These are phyloP conservation scores for Micronisus gabar DNA, from an alignment of 2,113 vertebrate genomes.

Conservation along the genomic window DNA sequence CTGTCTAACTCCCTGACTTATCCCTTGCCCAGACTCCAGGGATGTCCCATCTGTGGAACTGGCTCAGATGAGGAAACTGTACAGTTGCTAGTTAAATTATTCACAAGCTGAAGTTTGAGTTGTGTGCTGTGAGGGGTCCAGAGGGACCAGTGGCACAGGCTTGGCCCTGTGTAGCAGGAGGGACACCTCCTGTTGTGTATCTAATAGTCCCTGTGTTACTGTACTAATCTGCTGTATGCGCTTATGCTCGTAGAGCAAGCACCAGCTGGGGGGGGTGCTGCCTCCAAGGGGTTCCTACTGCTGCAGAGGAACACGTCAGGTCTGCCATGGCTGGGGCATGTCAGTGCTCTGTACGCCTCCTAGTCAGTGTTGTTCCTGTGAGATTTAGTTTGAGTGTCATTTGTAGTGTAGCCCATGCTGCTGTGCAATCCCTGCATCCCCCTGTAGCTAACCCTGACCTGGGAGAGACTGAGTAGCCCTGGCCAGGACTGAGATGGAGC, in stretches of 20 bases:
- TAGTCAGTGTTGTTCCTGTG: neutral
- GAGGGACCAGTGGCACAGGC: neutral
- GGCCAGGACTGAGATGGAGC: neutral
- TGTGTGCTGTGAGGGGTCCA: neutral
- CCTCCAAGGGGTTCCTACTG: neutral
- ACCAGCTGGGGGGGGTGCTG: neutral
- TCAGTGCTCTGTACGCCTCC: neutral
- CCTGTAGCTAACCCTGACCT: neutral
- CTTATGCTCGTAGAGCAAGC: neutral
- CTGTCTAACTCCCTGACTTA: neutral
- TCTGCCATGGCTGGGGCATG: neutral
- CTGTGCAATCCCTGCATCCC: conserved; percentile 3
- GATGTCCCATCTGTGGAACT: neutral
- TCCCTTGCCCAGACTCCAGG: neutral
- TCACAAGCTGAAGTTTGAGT: neutral
- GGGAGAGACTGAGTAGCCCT: neutral
- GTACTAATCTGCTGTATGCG: neutral
- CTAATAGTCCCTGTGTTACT: conserved; percentile 12
- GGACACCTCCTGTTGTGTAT: neutral
- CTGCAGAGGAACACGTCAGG: neutral
- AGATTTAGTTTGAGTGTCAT: neutral
- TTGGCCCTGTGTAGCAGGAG: neutral
- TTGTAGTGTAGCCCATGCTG: neutral
- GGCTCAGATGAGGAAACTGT: conserved; percentile 18
- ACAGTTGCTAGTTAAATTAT: conserved; percentile 59